Base-by-base conservation (phyloP, 2,797 vertebrate genomes). In the Taeniopygia guttata region DNA sequence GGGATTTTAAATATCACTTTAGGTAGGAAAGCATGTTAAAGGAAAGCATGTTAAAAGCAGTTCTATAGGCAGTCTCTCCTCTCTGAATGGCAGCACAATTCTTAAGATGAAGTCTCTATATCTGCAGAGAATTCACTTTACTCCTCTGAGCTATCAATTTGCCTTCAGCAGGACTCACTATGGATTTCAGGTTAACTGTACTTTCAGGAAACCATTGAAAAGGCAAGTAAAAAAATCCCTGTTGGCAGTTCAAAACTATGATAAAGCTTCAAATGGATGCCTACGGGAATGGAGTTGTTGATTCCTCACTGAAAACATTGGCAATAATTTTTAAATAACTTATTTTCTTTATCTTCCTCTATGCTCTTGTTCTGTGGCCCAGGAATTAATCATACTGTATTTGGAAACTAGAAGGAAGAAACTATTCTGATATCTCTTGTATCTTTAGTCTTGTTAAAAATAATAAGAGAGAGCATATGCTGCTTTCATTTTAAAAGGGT, bases 361-460 rank as follows among this genome's bases (percentile, higher is more conserved):
- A 5, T 34, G 43, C 25, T 40, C 34, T 60, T 63, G 16, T 76
- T 88, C 49, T 43, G 8, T 46, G n/a, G 63, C 55, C 54, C 26
- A 76, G 60, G 51, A 73, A 66, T 86, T 90, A 90, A 90, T 93
- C 66, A 59, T 29, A 16, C 21, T 48, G 16, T 74, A 63, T 54
- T 86, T 89, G 76, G 29, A 45, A 84, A 76, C 20, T 60, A 26
- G 45, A 54, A 49, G 59, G 60, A 92, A 54, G 67, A 82, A 67
- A 73, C 67, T 76, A 51, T 82, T 84, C 34, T 70, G 56, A 66
- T 91, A 91, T 63, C 70, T 88, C 34, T 85, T 55, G 25, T 87
- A 69, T 89, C 75, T 63, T 70, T 92, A 89, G 40, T 68, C 62
- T 83, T 83, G 64, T 95, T 91, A 94, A 94, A 96, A 90, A 81